A percentile compares a stretch with the other conserved stretches of the same genome.
Evolutionary conservation across 37 sponge, comb jelly and placozoan species (phyloP).

Genomic region (Spongia lamella): DNA sequence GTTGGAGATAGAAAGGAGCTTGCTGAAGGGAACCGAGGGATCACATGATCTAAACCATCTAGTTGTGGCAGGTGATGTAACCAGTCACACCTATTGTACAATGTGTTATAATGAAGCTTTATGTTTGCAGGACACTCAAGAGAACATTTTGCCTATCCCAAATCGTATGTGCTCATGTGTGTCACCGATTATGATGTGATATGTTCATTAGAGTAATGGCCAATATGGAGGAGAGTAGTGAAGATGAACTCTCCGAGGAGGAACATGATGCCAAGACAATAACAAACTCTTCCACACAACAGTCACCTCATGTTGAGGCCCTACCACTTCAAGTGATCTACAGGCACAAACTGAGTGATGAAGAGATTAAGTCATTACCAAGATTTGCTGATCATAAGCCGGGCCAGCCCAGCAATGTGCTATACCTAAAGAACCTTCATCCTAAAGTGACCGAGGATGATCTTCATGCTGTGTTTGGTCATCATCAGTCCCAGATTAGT

Average conservation of each 20-base stretch:
- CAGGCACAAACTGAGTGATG: conserved; percentile 54
- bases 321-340: conserved; percentile 62
- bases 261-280: not conserved
- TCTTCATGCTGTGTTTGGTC: conserved; percentile 59
- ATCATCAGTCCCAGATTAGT: conserved; percentile 11
- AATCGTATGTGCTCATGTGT: too few species aligned
- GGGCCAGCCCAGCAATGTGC: conserved; percentile 63
- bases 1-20: conserved; percentile 55
- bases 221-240: too few species aligned
- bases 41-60: conserved; percentile 41
- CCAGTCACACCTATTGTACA: not conserved
- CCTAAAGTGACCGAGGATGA: conserved; percentile 47
- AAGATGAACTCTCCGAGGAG: too few species aligned
- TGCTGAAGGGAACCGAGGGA: not conserved
- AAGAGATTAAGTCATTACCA: conserved; percentile 61
- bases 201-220: too few species aligned
- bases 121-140: too few species aligned
- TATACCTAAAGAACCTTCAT: conserved; percentile 78
- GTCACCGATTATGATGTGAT: too few species aligned
- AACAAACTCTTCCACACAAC: not conserved
- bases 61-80: not conserved
- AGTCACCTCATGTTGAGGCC: not conserved
- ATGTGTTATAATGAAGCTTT: too few species aligned
- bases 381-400: conserved; percentile 61
- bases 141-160: too few species aligned